phyloP scores from a whole-genome alignment of 2,888 invertebrate genomes.

The Andrena flavipes region DNA sequence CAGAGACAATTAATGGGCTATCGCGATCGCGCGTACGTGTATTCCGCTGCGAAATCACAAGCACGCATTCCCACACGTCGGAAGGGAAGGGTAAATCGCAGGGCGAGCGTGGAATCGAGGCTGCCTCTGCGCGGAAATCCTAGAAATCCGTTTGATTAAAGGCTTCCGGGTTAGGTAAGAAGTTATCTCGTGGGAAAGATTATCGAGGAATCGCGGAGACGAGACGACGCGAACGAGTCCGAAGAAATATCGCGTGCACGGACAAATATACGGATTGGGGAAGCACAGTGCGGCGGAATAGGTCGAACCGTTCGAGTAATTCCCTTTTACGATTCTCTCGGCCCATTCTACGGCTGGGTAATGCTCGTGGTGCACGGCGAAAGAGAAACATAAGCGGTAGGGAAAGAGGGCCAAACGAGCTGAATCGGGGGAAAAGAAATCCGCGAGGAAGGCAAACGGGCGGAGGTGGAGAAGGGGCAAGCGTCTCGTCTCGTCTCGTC shows the following conservation, averaged over 20 bases:
- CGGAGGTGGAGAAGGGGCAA: background rate
- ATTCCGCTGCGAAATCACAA: background rate
- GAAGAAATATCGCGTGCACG: constrained; percentile 39
- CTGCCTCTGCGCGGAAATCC: background rate
- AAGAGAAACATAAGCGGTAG: constrained; percentile 59
- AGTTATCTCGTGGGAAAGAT: constrained; percentile 29
- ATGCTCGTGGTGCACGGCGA: constrained; percentile 38
- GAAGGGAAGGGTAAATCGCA: background rate
- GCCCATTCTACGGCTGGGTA: constrained; percentile 43
- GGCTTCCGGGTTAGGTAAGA: background rate
- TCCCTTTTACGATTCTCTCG: constrained; percentile 65
- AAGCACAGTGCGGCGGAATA: constrained; percentile 1
- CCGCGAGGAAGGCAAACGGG: constrained; percentile 1
- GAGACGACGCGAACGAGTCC: constrained; percentile 29
- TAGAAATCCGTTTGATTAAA: background rate
- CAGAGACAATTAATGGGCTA: constrained; percentile 38
- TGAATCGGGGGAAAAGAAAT: constrained; percentile 55
- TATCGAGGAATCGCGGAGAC: constrained; percentile 36
- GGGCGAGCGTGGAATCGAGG: too few relatives aligned
- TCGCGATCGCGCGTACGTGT: background rate
- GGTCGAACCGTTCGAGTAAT: constrained; percentile 55
- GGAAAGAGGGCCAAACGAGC: constrained; percentile 41
- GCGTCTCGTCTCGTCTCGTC: background rate
- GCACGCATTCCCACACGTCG: too few relatives aligned
- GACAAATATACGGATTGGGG: constrained; percentile 29